Percentiles rank a stretch among this genome's conserved stretches.
These are phyloP conservation scores for Atlantisia rogersi DNA, from an alignment of 2,113 vertebrate genomes.

Conservation along the genomic window DNA sequence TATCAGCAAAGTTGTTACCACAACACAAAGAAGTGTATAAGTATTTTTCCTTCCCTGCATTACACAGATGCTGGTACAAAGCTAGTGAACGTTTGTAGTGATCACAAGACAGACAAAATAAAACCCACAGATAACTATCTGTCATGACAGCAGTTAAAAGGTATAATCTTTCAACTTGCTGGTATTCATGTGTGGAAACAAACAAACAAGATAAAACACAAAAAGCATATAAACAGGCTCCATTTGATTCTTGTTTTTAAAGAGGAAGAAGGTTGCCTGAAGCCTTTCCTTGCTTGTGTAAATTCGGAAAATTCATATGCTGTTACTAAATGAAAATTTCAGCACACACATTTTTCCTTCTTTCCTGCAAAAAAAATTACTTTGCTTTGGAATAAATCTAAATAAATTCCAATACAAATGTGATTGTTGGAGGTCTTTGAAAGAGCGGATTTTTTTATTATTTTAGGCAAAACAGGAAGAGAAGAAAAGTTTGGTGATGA, in stretches of 20 bases:
- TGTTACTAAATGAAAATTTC: background rate
- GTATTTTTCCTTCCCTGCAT: background rate
- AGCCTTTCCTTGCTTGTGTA: background rate
- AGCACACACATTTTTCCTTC: background rate
- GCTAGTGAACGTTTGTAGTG: background rate
- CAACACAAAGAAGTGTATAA: background rate
- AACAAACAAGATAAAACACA: background rate
- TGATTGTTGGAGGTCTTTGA: background rate
- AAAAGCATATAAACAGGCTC: background rate
- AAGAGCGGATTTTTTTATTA: background rate
- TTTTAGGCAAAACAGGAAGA: background rate
- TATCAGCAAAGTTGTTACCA: background rate
- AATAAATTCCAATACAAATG: background rate
- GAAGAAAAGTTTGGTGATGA: background rate
- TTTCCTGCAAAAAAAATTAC: background rate
- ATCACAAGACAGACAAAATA: conserved; percentile 18
- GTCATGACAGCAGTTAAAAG: background rate
- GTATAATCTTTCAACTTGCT: conserved; percentile 18
- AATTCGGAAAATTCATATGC: background rate
- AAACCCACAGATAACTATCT: conserved; percentile 15
- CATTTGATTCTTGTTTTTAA: background rate
- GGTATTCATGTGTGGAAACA: background rate
- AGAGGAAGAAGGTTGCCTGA: background rate
- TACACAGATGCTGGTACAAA: background rate
- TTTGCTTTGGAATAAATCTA: background rate